Evolutionary conservation across 1,140 invertebrate species (phyloP), one percentile per base, ranked within the genome.

Genomic region (Euwallacea similis): DNA sequence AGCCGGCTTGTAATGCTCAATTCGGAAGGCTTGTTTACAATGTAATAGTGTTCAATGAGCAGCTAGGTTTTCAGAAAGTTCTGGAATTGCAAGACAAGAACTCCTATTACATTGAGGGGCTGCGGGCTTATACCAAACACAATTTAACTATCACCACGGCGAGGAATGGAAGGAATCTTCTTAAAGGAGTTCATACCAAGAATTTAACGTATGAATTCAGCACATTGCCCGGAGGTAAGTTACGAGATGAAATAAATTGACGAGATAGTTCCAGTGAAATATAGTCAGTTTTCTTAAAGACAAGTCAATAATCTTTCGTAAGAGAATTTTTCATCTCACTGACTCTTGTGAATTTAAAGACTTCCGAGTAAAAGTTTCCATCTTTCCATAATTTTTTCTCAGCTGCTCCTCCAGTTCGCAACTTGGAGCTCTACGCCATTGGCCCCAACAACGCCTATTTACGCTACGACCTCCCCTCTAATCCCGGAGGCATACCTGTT

Each of bases 381-480:
- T 4, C 21, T 33, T 33, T 33, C 21, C 21, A 33, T 33, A 33
- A 2, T 33, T 33, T 33, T 63, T 2, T 59, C 66, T 63, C 41
- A 77, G 76, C 73, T 46, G 77, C 77, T 41, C 61, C 72, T 16
- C 7, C 72, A 21, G 69, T 76, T 7, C 56, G 60, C 71, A 77
- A 78, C 42, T 60, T 76, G 9, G 76, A 78, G 73, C 9, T 77
- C 8, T 78, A 77, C 56, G 71, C 76, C 8, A 74, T 75, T 8
- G 76, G 69, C 15, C 13, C 61, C 3, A 72, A 76, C 42, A 70
- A 67, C 7, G 71, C 74, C 2, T 76, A 69, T 13, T 16, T 78
- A 7, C 56, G 77, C 7, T 78, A 77, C 60, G 74, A 78, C 15
- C 58, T 78, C 16, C 77, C 77, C 7, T 53, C 42, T 33, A 70